Evolutionary conservation across 2,797 vertebrate genomes (phyloP), one percentile per base, ranked within the genome.

Genomic region (Paguma larvata): DNA sequence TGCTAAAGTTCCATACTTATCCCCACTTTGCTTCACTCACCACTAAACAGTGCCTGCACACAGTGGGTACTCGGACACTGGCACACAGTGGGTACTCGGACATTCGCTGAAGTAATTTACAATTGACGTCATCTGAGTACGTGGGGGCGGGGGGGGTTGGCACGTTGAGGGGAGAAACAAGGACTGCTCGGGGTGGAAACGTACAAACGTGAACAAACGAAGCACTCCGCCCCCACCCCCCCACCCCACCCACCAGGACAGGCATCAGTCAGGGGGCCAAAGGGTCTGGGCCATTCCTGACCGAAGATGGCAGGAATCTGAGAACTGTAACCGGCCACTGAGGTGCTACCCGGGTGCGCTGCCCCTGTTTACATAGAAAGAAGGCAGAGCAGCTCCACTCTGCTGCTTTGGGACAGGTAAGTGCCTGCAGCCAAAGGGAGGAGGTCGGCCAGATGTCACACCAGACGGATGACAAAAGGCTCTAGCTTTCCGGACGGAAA

Each of bases 21-120:
- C 85, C 89, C 85, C 38, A 75, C 51, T 92, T 59, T 62, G 46
- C 46, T 90, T 84, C 63, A 59, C 82, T 86, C 62, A 89, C 53
- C 73, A 85, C n/a, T 89, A 23, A 59, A 82, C 34, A 63, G 46
- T 12, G 25, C 44, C 89, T 59, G 63, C 48, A 90, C 18, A 30
- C 13, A 51, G 23, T 2, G 59, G 62, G 78, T 53, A 51, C 72
- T 84, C 63, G 93, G 53, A 62, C 67, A 38, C 38, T 38, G 46
- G 63, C 48, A 90, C 18, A 30, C 13, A 51, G 23, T 2, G 59
- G 62, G 78, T 53, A 51, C 72, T 84, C 63, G 93, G 53, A 62
- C 67, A n/a, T 34, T 18, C 59, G 63, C 3, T 89, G 65, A 68
- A 84, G 59, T 85, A 79, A 89, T 46, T 19, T 65, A 79, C 77